These are phyloP conservation scores for Heteromormyrus szaboi DNA, from an alignment of 2,797 vertebrate species.

Conservation along the genomic window DNA sequence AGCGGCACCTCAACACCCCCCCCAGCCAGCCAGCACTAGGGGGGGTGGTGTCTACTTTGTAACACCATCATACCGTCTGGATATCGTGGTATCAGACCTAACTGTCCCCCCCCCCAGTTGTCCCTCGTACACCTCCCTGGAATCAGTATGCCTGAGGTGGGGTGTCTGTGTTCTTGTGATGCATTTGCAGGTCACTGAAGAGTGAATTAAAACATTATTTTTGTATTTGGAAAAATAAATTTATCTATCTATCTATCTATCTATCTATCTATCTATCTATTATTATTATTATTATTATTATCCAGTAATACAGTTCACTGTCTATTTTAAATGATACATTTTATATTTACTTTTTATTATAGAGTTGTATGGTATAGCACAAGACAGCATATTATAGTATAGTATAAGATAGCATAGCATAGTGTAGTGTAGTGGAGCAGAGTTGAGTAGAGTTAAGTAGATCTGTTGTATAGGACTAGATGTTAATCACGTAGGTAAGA, in stretches of 20 bases:
- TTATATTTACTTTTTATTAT: neutral
- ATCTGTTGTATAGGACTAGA: neutral
- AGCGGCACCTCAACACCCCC: neutral
- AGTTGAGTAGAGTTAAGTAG: neutral
- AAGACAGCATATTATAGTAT: neutral
- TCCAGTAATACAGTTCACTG: neutral
- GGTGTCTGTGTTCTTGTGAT: neutral
- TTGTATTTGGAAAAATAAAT: neutral
- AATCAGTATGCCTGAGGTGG: neutral
- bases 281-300: neutral
- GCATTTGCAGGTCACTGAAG: neutral
- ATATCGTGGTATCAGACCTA: neutral
- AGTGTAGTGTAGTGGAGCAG: neutral
- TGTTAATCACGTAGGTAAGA: neutral
- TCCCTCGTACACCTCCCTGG: neutral
- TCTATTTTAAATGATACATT: neutral
- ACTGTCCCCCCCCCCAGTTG: neutral
- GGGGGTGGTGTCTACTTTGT: neutral
- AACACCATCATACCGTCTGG: neutral
- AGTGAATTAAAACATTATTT: neutral
- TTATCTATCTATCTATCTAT: neutral
- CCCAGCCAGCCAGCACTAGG: neutral
- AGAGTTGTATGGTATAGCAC: neutral
- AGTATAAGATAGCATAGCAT: neutral
- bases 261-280: neutral